Evolutionary conservation across 2,797 vertebrate genomes (phyloP), one percentile per base, ranked within the genome.

Genomic region (Leucoraja ocellata): DNA sequence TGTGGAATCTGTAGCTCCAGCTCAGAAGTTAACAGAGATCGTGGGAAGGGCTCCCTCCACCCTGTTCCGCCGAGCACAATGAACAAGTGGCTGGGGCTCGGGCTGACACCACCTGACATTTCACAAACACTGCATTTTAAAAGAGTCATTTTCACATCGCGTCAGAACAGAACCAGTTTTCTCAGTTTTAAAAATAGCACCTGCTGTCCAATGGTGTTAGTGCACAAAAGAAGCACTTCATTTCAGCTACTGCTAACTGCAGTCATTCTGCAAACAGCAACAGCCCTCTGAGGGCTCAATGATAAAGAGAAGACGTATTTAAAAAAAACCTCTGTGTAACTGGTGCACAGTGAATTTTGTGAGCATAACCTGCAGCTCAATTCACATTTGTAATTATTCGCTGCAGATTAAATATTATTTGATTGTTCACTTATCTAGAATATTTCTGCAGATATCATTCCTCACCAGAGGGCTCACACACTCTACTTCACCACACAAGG

Each of bases 181-280:
- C 28, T 86, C 58, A 32, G 28, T 86, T 74, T 88, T 88, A 88
- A 88, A 88, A 88, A 88, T 88, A 88, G 61, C 58, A n/a, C 83
- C 63, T 58, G 32, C 63, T 86, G 58, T 88, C 84, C 16, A 39
- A 68, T 88, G 84, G 84, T 88, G 61, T 18, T 63, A 32, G 61
- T 68, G 84, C 63, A 88, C 84, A 84, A 61, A 63, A n/a, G n/a
- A 88, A 88, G n/a, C 16, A 36, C 65, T 88, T 88, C 63, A 11
- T 86, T 86, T 86, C 58, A 86, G n/a, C 28, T 63, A 63, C 61
- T 86, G 83, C 58, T 65, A 86, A 61, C 61, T 63, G 63, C 58
- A 65, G n/a, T 68, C n/a, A 88, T 88, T 28, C 84, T 88, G 61
- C 36, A 88, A 68, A 68, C 21, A 18, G n/a, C 63, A 88, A 88